Evolutionary conservation across 2,113 vertebrate genomes (phyloP).

Genomic region (Pangasianodon hypophthalmus): DNA sequence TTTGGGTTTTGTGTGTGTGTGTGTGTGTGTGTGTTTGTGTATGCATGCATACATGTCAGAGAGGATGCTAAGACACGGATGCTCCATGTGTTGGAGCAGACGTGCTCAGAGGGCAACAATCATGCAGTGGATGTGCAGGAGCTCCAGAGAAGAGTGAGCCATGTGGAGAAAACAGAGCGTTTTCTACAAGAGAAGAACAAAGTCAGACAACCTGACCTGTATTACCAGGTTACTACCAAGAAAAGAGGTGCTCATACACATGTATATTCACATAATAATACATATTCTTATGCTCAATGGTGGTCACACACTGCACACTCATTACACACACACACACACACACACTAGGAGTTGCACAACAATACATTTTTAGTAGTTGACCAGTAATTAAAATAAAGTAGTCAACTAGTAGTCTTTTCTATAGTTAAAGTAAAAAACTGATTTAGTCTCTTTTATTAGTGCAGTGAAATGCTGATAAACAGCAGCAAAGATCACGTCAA

Average conservation of each 20-base stretch:
- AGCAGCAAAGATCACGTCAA: neutral
- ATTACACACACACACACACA: neutral
- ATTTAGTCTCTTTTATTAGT: neutral
- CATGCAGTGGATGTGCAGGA: constrained; percentile 11
- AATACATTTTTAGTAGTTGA: neutral
- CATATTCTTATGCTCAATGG: neutral
- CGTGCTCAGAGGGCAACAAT: constrained; percentile 26
- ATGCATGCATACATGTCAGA: neutral
- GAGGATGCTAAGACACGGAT: constrained; percentile 17
- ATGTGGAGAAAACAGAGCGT: constrained; percentile 18
- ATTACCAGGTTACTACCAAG: neutral
- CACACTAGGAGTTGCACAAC: neutral
- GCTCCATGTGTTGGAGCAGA: constrained; percentile 32
- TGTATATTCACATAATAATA: neutral
- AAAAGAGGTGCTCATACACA: neutral
- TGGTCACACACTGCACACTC: neutral
- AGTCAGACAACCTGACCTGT: neutral
- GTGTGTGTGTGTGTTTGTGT: neutral
- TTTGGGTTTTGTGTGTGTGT: neutral
- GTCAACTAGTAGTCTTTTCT: neutral
- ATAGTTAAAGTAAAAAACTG: neutral
- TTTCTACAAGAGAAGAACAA: neutral
- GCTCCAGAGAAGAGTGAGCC: constrained; percentile 32
- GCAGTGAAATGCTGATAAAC: neutral
- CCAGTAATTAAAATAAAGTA: neutral